A percentile compares a stretch with the other conserved stretches of the same genome.
These are phyloP conservation scores for Euplagia quadripunctaria DNA, from an alignment of 2,888 invertebrate species.

Conservation along the genomic window DNA sequence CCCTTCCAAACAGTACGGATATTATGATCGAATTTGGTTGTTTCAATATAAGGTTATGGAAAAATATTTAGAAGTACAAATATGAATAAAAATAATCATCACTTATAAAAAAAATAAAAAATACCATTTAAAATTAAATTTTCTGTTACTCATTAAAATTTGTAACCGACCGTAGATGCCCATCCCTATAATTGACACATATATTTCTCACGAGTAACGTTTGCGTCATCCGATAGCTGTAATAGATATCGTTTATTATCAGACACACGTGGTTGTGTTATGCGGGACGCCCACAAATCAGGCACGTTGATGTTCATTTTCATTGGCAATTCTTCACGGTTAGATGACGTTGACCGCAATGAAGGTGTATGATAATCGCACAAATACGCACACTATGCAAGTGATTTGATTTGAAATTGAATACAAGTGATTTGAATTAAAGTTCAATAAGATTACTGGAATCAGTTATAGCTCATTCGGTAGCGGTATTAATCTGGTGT, in stretches of 20 bases:
- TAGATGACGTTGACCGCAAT: not conserved
- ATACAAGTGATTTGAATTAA: not conserved
- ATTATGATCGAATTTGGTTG: too few species aligned
- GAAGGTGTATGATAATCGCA: not conserved
- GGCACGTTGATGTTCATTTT: not conserved
- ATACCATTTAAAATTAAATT: too few species aligned
- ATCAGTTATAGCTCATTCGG: not conserved
- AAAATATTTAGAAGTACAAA: too few species aligned
- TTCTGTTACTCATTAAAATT: too few species aligned
- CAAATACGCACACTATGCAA: not conserved
- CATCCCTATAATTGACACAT: slow-evolving; percentile 21
- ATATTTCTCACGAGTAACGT: slow-evolving; percentile 35
- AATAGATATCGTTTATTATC: slow-evolving; percentile 30
- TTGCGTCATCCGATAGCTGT: slow-evolving; percentile 39
- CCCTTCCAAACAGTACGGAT: too few species aligned
- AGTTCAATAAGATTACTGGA: not conserved
- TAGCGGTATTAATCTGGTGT: too few species aligned
- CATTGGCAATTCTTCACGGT: slow-evolving; percentile 2
- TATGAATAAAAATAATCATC: too few species aligned
- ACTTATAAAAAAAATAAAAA: too few species aligned
- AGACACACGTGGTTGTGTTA: slow-evolving; percentile 30
- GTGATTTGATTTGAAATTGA: not conserved
- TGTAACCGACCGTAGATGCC: not conserved
- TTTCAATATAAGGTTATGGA: too few species aligned
- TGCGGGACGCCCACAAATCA: slow-evolving; percentile 6